Percentiles rank a stretch among this genome's conserved stretches.
phyloP scores from a whole-genome alignment of 1,140 invertebrate species.

The Drosophila arawakana region DNA sequence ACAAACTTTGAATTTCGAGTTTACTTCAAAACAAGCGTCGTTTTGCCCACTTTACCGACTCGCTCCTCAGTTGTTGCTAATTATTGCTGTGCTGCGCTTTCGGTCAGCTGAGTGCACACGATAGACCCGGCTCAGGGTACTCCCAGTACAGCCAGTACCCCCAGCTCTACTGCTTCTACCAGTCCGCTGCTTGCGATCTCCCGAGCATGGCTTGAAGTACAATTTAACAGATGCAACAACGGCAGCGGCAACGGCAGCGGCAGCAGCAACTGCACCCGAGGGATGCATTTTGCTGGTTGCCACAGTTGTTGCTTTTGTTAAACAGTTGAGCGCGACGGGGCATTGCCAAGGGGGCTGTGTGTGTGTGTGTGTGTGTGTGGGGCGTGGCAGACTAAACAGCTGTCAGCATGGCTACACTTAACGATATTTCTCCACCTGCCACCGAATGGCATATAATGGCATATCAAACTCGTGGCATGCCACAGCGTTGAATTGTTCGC shows the following conservation, averaged over 20 bases:
- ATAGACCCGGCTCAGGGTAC: constrained; percentile 26
- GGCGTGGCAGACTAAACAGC: constrained; percentile 24
- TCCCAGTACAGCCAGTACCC: background rate
- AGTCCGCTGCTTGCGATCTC: background rate
- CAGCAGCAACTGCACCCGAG: constrained; percentile 60
- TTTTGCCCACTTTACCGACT: background rate
- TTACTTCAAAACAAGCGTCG: too few relatives aligned
- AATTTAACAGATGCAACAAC: constrained; percentile 51
- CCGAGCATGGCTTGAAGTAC: constrained; percentile 28
- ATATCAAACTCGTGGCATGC: background rate
- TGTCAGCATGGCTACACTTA: constrained; percentile 12
- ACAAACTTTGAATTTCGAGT: too few relatives aligned
- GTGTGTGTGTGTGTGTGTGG: background rate
- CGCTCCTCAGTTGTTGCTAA: constrained; percentile 38
- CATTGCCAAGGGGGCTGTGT: background rate
- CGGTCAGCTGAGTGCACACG: constrained; percentile 60
- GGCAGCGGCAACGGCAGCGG: background rate
- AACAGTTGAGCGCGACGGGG: constrained; percentile 28
- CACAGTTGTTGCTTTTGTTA: constrained; percentile 22
- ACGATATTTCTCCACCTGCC: constrained; percentile 20
- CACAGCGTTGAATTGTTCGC: constrained; percentile 9
- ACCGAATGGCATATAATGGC: background rate
- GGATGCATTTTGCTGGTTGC: constrained; percentile 59
- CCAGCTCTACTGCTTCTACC: constrained; percentile 3
- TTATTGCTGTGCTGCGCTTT: constrained; percentile 50